These are phyloP conservation scores for Trichonephila inaurata DNA, from an alignment of 1,140 invertebrate species.

Conservation along the genomic window DNA sequence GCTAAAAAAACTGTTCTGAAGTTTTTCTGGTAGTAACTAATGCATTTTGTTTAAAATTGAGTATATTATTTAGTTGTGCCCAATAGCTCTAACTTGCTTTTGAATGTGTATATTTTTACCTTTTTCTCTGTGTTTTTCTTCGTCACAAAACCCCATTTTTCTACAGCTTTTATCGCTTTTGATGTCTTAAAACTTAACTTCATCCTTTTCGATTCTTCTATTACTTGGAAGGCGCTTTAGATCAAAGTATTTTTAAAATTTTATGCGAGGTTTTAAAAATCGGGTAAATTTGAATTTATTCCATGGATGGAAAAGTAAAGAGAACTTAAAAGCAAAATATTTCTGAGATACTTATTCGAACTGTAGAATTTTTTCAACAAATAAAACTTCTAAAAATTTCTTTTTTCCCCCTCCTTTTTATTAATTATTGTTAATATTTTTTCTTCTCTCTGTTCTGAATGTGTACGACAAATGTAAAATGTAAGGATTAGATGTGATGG, in stretches of 20 bases:
- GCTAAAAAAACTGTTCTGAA: constrained; percentile 44
- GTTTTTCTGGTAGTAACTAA: constrained; percentile 45
- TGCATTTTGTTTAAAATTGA: constrained; percentile 34
- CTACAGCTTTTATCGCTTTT: constrained; percentile 10
- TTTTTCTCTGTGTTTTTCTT: neutral
- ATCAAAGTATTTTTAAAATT: constrained; percentile 16
- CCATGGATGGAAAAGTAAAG: neutral
- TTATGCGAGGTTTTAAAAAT: neutral
- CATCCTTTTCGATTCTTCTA: neutral
- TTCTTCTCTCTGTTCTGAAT: neutral
- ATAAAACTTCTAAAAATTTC: no score
- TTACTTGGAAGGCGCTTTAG: neutral
- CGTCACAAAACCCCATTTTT: constrained; percentile 4
- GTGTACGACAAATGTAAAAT: neutral
- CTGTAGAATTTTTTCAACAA: neutral
- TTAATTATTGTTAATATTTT: neutral
- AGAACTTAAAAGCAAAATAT: neutral
- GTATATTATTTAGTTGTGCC: constrained; percentile 72
- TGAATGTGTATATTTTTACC: neutral
- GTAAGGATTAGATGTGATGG: neutral
- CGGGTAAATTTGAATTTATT: neutral
- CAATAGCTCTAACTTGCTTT: constrained; percentile 35
- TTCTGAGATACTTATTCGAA: neutral
- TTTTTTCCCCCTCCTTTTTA: neutral
- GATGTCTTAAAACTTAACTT: constrained; percentile 34